Conservation (phyloP, 2,113 vertebrate species). For the Pelobates fuscus region DNA sequence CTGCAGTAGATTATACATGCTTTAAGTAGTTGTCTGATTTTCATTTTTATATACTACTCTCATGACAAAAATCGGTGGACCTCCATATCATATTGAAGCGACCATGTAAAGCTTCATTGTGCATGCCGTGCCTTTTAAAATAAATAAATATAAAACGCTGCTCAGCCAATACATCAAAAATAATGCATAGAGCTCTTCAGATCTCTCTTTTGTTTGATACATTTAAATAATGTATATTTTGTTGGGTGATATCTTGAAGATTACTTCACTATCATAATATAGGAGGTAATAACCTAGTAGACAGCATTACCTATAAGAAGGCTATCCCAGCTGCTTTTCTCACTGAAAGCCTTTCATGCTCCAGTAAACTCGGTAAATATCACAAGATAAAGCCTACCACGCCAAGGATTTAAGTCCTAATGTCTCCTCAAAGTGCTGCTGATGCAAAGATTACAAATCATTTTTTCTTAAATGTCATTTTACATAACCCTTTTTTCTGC, state of each 20-base stretch:
- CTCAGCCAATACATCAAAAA: not conserved
- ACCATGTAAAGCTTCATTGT: not conserved
- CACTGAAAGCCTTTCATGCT: slow-evolving; percentile 87
- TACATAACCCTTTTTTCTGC: slow-evolving; percentile 91
- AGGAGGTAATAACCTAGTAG: slow-evolving; percentile 84
- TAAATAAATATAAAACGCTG: not conserved
- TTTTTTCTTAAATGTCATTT: slow-evolving; percentile 90
- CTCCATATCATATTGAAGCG: not conserved
- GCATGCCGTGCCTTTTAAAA: not conserved
- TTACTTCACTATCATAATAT: slow-evolving; percentile 86
- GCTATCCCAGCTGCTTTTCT: slow-evolving; percentile 83
- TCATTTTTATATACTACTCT: too few species aligned
- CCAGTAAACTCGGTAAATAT: slow-evolving; percentile 89
- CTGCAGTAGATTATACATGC: too few species aligned
- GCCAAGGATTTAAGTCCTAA: slow-evolving; percentile 85
- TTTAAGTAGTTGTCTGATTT: too few species aligned
- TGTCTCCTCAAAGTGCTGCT: slow-evolving; percentile 86
- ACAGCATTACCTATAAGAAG: slow-evolving; percentile 86
- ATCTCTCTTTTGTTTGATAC: slow-evolving; percentile 65
- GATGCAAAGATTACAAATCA: slow-evolving; percentile 89
- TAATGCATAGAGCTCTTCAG: slow-evolving; percentile 61
- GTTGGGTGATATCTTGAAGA: slow-evolving; percentile 80
- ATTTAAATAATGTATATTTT: slow-evolving; percentile 86
- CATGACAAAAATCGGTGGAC: not conserved
- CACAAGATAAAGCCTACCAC: slow-evolving; percentile 86